These are phyloP conservation scores for Linepithema humile DNA, from an alignment of 1,140 invertebrate species.

Conservation along the genomic window DNA sequence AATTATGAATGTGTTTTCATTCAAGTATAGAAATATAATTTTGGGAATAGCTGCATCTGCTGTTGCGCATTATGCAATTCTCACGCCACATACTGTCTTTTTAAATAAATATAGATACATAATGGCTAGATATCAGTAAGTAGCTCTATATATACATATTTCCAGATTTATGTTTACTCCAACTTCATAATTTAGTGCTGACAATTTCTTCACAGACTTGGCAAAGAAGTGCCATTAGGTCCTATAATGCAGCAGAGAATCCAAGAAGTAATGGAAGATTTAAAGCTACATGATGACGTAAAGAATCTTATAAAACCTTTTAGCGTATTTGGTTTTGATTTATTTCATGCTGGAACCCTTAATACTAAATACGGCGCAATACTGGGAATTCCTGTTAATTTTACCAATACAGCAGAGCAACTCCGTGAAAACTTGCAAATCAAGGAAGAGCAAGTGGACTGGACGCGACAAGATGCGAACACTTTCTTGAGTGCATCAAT, in stretches of 20 bases:
- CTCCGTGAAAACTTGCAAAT: slow-evolving; percentile 85
- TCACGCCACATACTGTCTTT: slow-evolving; percentile 84
- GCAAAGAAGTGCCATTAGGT: slow-evolving; percentile 80
- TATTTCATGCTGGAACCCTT: slow-evolving; percentile 85
- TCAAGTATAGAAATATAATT: slow-evolving; percentile 7
- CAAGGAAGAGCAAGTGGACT: slow-evolving; percentile 85
- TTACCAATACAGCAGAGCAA: slow-evolving; percentile 80
- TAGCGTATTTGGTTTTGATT: slow-evolving; percentile 87
- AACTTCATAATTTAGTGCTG: not conserved
- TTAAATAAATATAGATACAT: slow-evolving; percentile 84
- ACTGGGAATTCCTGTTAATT: slow-evolving; percentile 88
- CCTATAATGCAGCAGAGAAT: slow-evolving; percentile 78
- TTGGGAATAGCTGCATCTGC: not conserved
- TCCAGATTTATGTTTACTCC: not conserved
- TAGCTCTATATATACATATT: slow-evolving; percentile 39
- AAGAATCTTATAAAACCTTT: slow-evolving; percentile 85
- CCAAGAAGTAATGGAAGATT: slow-evolving; percentile 84
- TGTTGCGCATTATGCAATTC: slow-evolving; percentile 51
- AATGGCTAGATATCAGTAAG: slow-evolving; percentile 85
- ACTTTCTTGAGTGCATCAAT: slow-evolving; percentile 87
- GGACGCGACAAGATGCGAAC: slow-evolving; percentile 86
- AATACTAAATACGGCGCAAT: slow-evolving; percentile 83
- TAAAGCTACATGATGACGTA: slow-evolving; percentile 80
- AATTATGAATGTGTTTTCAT: slow-evolving; percentile 24
- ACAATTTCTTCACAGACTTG: slow-evolving; percentile 60